These are phyloP conservation scores for Lycorma delicatula DNA, from an alignment of 1,140 invertebrate species.

Conservation along the genomic window DNA sequence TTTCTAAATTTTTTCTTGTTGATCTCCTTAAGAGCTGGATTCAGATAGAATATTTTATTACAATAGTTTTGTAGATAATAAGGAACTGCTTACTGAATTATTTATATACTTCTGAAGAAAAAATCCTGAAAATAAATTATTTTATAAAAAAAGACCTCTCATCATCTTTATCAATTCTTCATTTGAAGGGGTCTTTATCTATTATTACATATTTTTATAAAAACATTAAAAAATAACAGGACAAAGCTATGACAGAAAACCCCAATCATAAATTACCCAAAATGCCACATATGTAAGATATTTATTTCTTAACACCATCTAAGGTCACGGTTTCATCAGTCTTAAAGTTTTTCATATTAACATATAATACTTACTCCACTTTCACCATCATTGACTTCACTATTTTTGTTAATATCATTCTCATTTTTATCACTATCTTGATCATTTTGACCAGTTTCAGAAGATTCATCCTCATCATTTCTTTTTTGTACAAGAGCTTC, in stretches of 20 bases:
- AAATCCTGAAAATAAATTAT: too few species aligned
- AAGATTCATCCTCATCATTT: not conserved
- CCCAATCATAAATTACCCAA: not conserved
- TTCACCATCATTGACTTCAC: constrained; percentile 37
- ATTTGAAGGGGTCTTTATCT: too few species aligned
- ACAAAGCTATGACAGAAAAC: not conserved
- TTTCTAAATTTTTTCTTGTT: too few species aligned
- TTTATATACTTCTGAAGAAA: too few species aligned
- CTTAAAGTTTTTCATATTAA: constrained; percentile 1
- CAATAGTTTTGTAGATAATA: too few species aligned
- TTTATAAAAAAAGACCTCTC: too few species aligned
- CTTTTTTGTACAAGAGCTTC: constrained; percentile 4
- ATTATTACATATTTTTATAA: too few species aligned
- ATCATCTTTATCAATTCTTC: too few species aligned
- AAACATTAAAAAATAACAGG: not conserved
- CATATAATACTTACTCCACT: too few species aligned
- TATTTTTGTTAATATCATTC: constrained; percentile 32
- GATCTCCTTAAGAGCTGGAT: too few species aligned
- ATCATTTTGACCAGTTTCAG: not conserved
- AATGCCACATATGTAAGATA: not conserved
- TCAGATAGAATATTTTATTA: too few species aligned
- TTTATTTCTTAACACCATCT: not conserved
- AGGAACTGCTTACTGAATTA: too few species aligned
- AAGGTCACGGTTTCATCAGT: not conserved
- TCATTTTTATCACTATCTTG: constrained; percentile 30